phyloP scores from a whole-genome alignment of 2,797 vertebrate species.

The Enoplosus armatus region DNA sequence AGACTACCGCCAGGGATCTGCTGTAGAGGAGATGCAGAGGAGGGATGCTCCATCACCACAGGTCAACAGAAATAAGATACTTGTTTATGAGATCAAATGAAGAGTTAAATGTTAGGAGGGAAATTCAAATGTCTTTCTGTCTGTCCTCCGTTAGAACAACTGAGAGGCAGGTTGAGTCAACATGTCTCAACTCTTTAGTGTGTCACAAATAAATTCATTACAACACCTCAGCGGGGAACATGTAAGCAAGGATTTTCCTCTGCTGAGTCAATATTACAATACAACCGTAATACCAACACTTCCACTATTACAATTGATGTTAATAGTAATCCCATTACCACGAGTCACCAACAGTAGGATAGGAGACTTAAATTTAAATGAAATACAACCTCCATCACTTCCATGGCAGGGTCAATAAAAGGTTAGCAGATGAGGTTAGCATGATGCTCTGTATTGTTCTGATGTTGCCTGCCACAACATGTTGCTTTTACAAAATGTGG shows the following conservation, averaged over 20 bases:
- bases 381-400: too few species aligned
- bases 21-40: neutral
- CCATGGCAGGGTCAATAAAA: too few species aligned
- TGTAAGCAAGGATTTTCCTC: neutral
- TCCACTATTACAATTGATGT: neutral
- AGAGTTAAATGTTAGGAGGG: neutral
- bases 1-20: neutral
- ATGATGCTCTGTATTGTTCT: too few species aligned
- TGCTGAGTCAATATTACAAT: neutral
- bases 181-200: slow-evolving; percentile 14
- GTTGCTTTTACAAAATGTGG: too few species aligned
- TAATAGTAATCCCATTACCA: neutral
- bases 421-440: too few species aligned
- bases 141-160: neutral
- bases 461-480: too few species aligned
- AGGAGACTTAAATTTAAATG: too few species aligned
- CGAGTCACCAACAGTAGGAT: neutral
- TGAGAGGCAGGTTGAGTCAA: neutral
- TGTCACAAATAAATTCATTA: neutral
- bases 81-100: too few species aligned
- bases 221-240: neutral
- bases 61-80: too few species aligned
- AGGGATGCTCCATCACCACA: neutral
- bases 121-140: neutral
- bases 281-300: neutral